Evolutionary conservation across 2,888 invertebrate genomes (phyloP), one percentile per base, ranked within the genome.

Genomic region (Lobophora halterata): DNA sequence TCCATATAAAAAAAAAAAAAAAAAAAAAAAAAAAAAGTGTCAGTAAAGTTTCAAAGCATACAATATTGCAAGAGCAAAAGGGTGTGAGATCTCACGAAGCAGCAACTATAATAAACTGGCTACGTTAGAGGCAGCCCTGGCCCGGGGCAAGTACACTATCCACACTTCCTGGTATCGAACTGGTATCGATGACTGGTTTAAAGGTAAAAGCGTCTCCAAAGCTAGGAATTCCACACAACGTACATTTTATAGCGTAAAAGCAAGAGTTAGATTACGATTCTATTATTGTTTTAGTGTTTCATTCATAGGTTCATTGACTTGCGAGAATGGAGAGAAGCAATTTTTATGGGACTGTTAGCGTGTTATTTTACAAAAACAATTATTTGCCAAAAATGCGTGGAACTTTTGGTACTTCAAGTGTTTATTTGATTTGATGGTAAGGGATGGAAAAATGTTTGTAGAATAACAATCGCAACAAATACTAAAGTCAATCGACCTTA

Each of bases 101-200:
- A 27, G 19, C 11, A 19, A 19, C 23, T 31, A 31, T 16, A 31
- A 31, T 29, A 18, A 36, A 41, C 10, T 30, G 21, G 6, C 11
- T 34, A 20, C 20, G 23, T 30, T 20, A 5, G 5, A 27, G 26
- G 11, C 45, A 46, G 12, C 46, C 46, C 46, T 46, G 34, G 39
- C 21, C 21, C 17, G 32, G 30, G 34, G 37, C 44, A 46, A 48
- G 44, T 36, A 50, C 30, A 47, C 44, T 39, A 25, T 24, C 26
- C 27, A 9, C 38, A 29, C 47, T 54, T 55, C 55, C 49, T 46
- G 37, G 49, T 52, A 55, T 47, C 27, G 39, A 50, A 52, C 49
- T 47, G 48, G 54, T 49, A 52, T 48, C 36, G 20, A 28, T 42
- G 16, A 32, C 34, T 25, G 19, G 35, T 30, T 32, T 39, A 27